These are phyloP conservation scores for Barnardius zonarius DNA, from an alignment of 2,113 vertebrate genomes.

Conservation along the genomic window DNA sequence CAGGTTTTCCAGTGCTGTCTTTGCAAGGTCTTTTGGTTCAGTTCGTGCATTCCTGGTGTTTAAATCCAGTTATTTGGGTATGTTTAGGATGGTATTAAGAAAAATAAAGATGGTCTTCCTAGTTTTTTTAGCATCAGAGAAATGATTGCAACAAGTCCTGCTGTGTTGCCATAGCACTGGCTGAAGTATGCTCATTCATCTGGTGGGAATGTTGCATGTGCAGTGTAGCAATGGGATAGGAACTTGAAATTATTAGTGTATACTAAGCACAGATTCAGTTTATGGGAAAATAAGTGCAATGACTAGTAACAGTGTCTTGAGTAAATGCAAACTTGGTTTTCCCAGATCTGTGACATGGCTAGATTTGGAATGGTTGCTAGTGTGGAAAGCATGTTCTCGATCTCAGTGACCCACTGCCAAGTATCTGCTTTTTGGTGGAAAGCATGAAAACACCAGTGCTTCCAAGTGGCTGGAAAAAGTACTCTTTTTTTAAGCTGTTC, in stretches of 20 bases:
- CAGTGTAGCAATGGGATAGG: neutral
- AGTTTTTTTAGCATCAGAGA: conserved; percentile 1
- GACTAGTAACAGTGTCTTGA: neutral
- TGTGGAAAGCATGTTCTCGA: neutral
- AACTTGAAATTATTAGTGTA: conserved; percentile 1
- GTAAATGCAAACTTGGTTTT: neutral
- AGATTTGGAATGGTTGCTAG: neutral
- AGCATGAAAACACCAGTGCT: neutral
- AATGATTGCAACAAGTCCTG: conserved; percentile 17
- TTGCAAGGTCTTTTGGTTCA: neutral
- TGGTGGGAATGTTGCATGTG: conserved; percentile 44
- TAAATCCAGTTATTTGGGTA: neutral
- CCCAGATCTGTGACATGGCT: neutral
- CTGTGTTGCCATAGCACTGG: conserved; percentile 59
- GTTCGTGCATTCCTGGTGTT: neutral
- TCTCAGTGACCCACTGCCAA: neutral
- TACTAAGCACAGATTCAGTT: neutral
- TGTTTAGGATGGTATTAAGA: neutral
- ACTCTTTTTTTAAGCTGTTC: neutral
- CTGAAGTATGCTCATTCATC: conserved; percentile 51
- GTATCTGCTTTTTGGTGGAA: neutral
- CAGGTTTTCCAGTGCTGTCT: neutral
- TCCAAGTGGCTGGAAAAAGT: conserved; percentile 6
- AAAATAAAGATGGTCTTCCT: conserved; percentile 20
- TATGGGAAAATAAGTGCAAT: neutral